Evolutionary conservation across 2,113 vertebrate species (phyloP), one percentile per base, ranked within the genome.

Genomic region (Oreochromis aureus): DNA sequence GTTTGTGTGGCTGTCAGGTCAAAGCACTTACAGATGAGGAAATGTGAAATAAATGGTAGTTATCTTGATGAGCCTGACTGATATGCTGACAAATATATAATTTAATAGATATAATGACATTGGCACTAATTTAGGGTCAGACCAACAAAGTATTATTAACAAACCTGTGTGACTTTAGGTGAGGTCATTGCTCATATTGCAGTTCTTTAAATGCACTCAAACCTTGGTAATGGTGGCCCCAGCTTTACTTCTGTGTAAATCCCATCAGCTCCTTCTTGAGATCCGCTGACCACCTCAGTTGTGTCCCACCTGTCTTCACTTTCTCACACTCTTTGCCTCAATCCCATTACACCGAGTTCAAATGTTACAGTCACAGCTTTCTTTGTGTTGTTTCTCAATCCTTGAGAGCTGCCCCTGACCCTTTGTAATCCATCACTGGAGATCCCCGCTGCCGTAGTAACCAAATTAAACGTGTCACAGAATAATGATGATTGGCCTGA

Each of bases 401-500:
- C 90, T 85, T 19, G 27, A 80, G 80, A 90, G 89, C 90, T 84
- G 85, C 69, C 78, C 84, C 83, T 79, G 86, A 94, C 90, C 89
- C 24, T 53, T 34, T 44, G 82, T 91, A 91, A 95, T 96, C 93
- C 92, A 93, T 92, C 93, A 94, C 82, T 11, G 56, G 86, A 93
- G 94, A 94, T 92, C 93, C 87, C 86, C 3, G 76, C 93, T 91
- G 91, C 89, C 86, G 82, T 87, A 79, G 89, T 91, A 95, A 96
- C 93, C 81, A 83, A 84, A 89, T 96, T 95, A 95, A 88, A 92
- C 48, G 90, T 95, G 93, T 93, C 95, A 92, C 89, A 94, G 93
- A 95, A 83, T 94, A 92, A 94, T 95, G 94, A 96, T 94, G 89
- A 95, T 95, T 90, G 86, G 89, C 83, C 86, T 88, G 71, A 93